phyloP scores from a whole-genome alignment of 2,888 invertebrate species.

The Asteroscopus sphinx region DNA sequence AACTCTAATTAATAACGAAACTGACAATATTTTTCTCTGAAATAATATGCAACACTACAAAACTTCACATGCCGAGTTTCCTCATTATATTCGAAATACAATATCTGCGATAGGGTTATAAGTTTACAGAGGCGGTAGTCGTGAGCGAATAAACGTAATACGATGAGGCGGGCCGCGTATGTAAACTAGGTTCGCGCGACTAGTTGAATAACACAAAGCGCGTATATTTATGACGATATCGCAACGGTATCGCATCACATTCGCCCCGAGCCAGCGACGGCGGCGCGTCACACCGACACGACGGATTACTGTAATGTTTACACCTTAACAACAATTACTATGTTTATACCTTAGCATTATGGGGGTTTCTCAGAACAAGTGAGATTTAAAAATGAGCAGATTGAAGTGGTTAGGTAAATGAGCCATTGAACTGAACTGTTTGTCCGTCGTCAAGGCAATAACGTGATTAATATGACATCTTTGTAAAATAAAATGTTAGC shows the following conservation, averaged over 20 bases:
- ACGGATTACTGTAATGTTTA: background rate
- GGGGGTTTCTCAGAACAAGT: background rate
- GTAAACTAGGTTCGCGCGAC: constrained; percentile 49
- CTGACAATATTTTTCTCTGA: background rate
- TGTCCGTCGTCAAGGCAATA: no score
- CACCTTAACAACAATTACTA: no score
- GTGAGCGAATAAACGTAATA: constrained; percentile 50
- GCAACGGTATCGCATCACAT: constrained; percentile 64
- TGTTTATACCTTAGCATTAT: background rate
- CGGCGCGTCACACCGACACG: constrained; percentile 42
- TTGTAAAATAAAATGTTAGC: no score
- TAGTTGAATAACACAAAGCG: constrained; percentile 65
- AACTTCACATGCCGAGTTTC: constrained; percentile 8
- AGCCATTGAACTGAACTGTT: no score
- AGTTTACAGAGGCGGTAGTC: constrained; percentile 28
- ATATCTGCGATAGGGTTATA: constrained; percentile 47
- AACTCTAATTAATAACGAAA: constrained; percentile 3
- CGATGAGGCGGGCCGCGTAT: constrained; percentile 45
- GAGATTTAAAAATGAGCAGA: no score
- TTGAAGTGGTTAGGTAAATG: no score
- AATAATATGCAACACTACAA: constrained; percentile 5
- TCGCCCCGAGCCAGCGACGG: constrained; percentile 48
- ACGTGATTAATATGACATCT: no score
- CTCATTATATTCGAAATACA: constrained; percentile 46
- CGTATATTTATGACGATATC: constrained; percentile 66